Base-by-base conservation (phyloP, 2,888 invertebrate genomes). In the Lithophane socia region DNA sequence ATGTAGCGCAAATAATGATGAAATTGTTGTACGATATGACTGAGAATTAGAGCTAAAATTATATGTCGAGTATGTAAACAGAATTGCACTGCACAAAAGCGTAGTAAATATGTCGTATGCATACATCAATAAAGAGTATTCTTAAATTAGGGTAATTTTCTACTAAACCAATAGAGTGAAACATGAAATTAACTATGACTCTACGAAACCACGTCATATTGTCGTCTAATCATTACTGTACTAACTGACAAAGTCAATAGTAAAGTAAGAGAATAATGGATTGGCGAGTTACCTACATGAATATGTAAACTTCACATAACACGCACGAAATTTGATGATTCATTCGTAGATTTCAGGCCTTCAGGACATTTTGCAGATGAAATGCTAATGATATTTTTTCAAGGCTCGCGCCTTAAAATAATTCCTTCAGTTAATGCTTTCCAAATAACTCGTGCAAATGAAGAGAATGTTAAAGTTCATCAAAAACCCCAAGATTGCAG, bases 401-500 rank as follows among this genome's bases (percentile, higher is more conserved):
- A n/a, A n/a, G n/a, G n/a, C n/a, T n/a, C 10, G 0, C 47, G 16
- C 61, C 75, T 79, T 80, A 61, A 29, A 58, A 58, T 52, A 16
- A 56, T 75, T 69, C 49, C 49, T 24, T 1, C 24, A n/a, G 21
- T 5, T 13, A 49, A 16, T 9, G 7, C 74, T 83, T 67, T 83
- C 79, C 49, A 58, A 83, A 79, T 69, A 83, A 47, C 18, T 77
- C 21, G 49, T 66, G 75, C 18, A 64, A 58, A 71, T 49, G 8
- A 56, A 64, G 49, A 58, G n/a, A 83, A 70, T 67, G 61, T 60
- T 52, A 52, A 16, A 70, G 56, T 81, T 16, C 21, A 47, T 29
- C 4, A 68, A 64, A 83, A 85, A 85, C 49, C 73, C 82, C 77
- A 73, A 71, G 77, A 73, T 77, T 77, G 82, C 82, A 12, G 77